Conservation (phyloP, 2,113 vertebrate species). For the Pterocles burchelli region DNA sequence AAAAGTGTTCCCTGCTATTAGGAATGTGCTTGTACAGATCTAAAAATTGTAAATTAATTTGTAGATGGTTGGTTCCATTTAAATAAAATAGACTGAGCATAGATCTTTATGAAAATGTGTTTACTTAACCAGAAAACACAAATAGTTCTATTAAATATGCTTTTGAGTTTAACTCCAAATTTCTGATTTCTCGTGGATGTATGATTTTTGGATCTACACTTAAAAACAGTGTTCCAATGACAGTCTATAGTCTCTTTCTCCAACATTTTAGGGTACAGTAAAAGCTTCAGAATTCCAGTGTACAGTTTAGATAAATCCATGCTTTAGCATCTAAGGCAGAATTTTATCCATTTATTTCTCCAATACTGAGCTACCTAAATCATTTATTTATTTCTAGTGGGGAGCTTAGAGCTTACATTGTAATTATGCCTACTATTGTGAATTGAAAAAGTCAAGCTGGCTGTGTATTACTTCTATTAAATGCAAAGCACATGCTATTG, state of each 20-base stretch:
- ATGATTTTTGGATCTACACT: conserved; percentile 44
- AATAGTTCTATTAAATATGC: conserved; percentile 68
- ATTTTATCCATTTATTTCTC: background rate
- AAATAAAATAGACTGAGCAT: conserved; percentile 72
- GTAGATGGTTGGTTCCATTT: conserved; percentile 79
- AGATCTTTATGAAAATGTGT: conserved; percentile 73
- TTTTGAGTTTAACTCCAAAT: conserved; percentile 66
- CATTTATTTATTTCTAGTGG: background rate
- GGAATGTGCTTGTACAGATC: conserved; percentile 66
- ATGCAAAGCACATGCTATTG: background rate
- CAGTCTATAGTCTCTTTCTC: background rate
- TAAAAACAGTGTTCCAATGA: conserved; percentile 20
- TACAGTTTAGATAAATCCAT: conserved; percentile 5
- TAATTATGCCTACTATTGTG: conserved; percentile 39
- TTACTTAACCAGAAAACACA: conserved; percentile 76
- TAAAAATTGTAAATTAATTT: conserved; percentile 81
- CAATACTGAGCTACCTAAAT: conserved; percentile 4
- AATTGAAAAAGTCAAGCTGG: conserved; percentile 27
- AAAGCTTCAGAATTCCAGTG: background rate
- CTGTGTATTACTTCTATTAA: background rate
- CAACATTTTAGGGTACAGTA: background rate
- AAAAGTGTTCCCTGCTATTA: conserved; percentile 76
- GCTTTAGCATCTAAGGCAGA: background rate
- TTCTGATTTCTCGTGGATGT: conserved; percentile 38
- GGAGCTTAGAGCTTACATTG: background rate